phyloP scores from a whole-genome alignment of 2,888 invertebrate genomes.

The Drosophila helvetica region DNA sequence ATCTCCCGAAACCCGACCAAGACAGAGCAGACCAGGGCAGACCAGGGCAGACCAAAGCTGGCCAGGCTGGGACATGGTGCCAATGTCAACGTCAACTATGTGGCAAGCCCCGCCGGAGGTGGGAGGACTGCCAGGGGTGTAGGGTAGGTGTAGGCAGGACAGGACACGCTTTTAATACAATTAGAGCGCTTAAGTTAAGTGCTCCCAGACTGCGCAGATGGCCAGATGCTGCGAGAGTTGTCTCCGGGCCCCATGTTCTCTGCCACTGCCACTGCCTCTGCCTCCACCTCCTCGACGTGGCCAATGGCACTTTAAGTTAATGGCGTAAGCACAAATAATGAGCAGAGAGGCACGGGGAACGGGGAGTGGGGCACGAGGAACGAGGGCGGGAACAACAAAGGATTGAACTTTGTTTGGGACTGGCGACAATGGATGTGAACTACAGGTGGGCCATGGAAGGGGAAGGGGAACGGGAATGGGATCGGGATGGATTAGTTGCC shows the following conservation, averaged over 20 bases:
- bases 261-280: background rate
- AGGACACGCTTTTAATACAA: slow-evolving; percentile 76
- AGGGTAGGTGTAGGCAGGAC: slow-evolving; percentile 12
- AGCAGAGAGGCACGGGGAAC: background rate
- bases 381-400: slow-evolving; percentile 30
- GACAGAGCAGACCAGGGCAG: background rate
- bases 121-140: background rate
- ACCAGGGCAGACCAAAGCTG: background rate
- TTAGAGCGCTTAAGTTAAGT: slow-evolving; percentile 76
- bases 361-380: slow-evolving; percentile 3
- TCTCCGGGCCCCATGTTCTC: background rate
- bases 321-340: slow-evolving; percentile 31
- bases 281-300: background rate
- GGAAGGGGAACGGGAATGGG: background rate
- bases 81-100: slow-evolving; percentile 63
- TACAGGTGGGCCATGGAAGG: slow-evolving; percentile 48
- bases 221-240: slow-evolving; percentile 41
- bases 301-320: slow-evolving; percentile 53
- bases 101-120: slow-evolving; percentile 42
- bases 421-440: slow-evolving; percentile 65
- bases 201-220: slow-evolving; percentile 61
- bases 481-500: slow-evolving; percentile 1
- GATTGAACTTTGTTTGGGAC: slow-evolving; percentile 51
- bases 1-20: background rate
- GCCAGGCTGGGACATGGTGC: slow-evolving; percentile 35